These are phyloP conservation scores for Amitus sp. DNA, from an alignment of 2,888 invertebrate genomes.

Conservation along the genomic window DNA sequence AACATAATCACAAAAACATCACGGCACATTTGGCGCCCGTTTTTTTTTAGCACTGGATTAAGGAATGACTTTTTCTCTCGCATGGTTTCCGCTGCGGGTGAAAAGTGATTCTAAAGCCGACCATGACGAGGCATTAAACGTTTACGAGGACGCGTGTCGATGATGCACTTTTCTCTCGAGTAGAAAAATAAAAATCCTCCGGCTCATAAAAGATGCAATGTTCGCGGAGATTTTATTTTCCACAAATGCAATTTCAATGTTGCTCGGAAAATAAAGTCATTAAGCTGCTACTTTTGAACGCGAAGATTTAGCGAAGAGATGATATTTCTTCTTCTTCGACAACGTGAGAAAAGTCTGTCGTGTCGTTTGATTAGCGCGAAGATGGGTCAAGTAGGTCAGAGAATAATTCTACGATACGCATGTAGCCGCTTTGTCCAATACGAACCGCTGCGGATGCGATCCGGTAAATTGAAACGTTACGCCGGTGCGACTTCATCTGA, in stretches of 20 bases:
- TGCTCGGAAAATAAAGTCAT: background rate
- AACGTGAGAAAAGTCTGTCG: too few species aligned
- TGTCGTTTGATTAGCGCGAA: too few species aligned
- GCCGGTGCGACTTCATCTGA: slow-evolving; percentile 39
- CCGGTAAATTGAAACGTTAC: slow-evolving; percentile 45
- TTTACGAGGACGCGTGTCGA: slow-evolving; percentile 7
- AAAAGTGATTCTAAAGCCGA: slow-evolving; percentile 3
- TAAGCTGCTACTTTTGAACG: background rate
- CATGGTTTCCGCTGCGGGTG: slow-evolving; percentile 14
- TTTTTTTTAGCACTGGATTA: too few species aligned
- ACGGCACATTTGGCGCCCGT: too few species aligned
- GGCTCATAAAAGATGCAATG: slow-evolving; percentile 1
- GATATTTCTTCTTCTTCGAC: too few species aligned
- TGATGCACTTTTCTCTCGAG: background rate
- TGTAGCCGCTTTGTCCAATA: too few species aligned
- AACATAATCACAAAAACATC: too few species aligned
- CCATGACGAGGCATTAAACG: background rate
- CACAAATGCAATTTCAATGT: slow-evolving; percentile 4
- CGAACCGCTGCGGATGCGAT: too few species aligned
- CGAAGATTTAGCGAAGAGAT: too few species aligned
- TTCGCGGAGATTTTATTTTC: background rate
- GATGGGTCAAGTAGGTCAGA: too few species aligned
- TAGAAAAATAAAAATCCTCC: slow-evolving; percentile 4
- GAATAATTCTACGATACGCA: too few species aligned
- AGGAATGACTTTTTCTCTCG: too few species aligned